phyloP scores from a whole-genome alignment of 2,888 invertebrate genomes.

The Ennomos quercinarius region DNA sequence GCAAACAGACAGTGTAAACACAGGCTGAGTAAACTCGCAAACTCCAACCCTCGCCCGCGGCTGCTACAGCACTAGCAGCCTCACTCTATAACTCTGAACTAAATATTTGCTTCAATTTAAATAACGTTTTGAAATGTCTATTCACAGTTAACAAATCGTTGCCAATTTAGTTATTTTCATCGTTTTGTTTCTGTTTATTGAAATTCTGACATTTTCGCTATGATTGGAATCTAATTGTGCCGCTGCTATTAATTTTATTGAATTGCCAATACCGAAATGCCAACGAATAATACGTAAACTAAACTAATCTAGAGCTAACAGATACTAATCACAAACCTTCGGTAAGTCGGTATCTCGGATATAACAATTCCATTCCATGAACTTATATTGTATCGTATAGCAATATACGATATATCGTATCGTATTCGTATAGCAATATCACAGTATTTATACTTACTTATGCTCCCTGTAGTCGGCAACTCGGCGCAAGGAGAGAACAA shows the following conservation, averaged over 20 bases:
- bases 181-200: not conserved
- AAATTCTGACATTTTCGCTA: not conserved
- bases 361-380: slow-evolving; percentile 20
- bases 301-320: not conserved
- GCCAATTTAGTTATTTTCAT: not conserved
- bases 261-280: slow-evolving; percentile 13
- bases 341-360: slow-evolving; percentile 1
- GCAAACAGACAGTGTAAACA: slow-evolving; percentile 68
- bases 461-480: slow-evolving; percentile 48
- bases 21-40: slow-evolving; percentile 62
- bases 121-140: slow-evolving; percentile 26
- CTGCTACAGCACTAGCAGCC: slow-evolving; percentile 17
- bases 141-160: not conserved
- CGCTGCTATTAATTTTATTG: slow-evolving; percentile 7
- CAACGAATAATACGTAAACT: slow-evolving; percentile 1
- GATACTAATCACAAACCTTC: not conserved
- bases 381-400: no score
- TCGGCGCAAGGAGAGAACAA: slow-evolving; percentile 61
- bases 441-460: slow-evolving; percentile 47
- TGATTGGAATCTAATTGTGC: slow-evolving; percentile 14
- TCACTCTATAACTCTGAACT: slow-evolving; percentile 13
- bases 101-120: slow-evolving; percentile 37
- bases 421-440: slow-evolving; percentile 41
- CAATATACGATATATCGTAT: slow-evolving; percentile 11
- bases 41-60: slow-evolving; percentile 46